phyloP scores from a whole-genome alignment of 2,797 vertebrate genomes.

The Myioborus melanocephalus region DNA sequence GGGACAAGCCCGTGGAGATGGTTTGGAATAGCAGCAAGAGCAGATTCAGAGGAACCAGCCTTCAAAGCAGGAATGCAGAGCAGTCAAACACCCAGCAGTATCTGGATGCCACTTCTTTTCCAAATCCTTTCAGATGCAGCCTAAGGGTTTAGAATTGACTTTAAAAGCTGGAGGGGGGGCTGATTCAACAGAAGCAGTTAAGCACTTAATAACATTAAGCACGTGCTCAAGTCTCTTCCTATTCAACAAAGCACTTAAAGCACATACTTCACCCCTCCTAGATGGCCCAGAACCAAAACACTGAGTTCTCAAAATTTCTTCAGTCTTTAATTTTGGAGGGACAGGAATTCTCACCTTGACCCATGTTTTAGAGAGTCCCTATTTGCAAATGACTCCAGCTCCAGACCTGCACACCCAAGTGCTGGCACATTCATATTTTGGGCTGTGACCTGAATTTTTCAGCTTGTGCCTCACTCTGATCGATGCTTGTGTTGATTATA shows the following conservation, averaged over 20 bases:
- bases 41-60: neutral
- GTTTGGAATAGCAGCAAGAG: neutral
- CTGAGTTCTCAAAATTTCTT: neutral
- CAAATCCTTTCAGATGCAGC: slow-evolving; percentile 46
- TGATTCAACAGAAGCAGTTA: slow-evolving; percentile 47
- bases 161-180: neutral
- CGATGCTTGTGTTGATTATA: neutral
- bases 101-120: slow-evolving; percentile 34
- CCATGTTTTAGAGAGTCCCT: neutral
- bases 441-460: slow-evolving; percentile 6
- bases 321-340: neutral
- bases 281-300: slow-evolving; percentile 37
- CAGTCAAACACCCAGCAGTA: slow-evolving; percentile 20
- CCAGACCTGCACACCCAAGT: neutral
- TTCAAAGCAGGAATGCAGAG: slow-evolving; percentile 45
- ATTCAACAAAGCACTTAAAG: slow-evolving; percentile 43
- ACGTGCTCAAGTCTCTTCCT: slow-evolving; percentile 43
- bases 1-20: neutral
- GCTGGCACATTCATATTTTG: neutral
- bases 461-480: neutral
- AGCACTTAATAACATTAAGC: slow-evolving; percentile 64
- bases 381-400: neutral
- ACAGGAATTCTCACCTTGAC: slow-evolving; percentile 14
- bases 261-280: slow-evolving; percentile 4
- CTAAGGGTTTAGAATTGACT: slow-evolving; percentile 32